Evolutionary conservation across 1,140 invertebrate genomes (phyloP).

Genomic region (Augochlora pura): DNA sequence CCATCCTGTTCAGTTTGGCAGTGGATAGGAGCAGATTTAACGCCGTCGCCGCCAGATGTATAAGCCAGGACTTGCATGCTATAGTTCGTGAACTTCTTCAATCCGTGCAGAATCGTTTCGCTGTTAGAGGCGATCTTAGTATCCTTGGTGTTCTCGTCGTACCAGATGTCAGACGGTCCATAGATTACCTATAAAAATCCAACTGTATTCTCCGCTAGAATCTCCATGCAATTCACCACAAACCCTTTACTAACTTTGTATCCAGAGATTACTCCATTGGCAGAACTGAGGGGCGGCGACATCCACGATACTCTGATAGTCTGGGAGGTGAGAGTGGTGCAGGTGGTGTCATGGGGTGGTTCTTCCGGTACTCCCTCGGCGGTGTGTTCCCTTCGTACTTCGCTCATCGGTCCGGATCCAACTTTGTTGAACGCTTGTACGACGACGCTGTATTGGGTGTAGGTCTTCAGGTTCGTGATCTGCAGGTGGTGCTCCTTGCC

Average conservation of each 20-base stretch:
- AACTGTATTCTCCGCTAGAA: slow-evolving; percentile 8
- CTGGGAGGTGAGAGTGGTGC: slow-evolving; percentile 94
- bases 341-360: slow-evolving; percentile 94
- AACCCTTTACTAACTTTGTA: slow-evolving; percentile 85
- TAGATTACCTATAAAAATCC: slow-evolving; percentile 86
- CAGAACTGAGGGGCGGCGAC: slow-evolving; percentile 92
- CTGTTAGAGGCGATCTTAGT: slow-evolving; percentile 94
- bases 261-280: slow-evolving; percentile 96
- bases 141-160: slow-evolving; percentile 95
- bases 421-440: slow-evolving; percentile 97
- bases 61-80: slow-evolving; percentile 97
- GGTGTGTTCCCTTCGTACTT: slow-evolving; percentile 93
- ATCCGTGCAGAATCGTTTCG: slow-evolving; percentile 94
- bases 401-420: slow-evolving; percentile 93
- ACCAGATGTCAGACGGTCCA: slow-evolving; percentile 94
- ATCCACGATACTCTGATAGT: slow-evolving; percentile 96
- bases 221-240: not conserved
- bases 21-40: slow-evolving; percentile 93
- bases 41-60: slow-evolving; percentile 97
- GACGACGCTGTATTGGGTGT: slow-evolving; percentile 96
- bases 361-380: slow-evolving; percentile 96
- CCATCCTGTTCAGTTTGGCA: slow-evolving; percentile 98
- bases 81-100: slow-evolving; percentile 98
- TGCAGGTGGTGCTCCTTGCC: slow-evolving; percentile 93
- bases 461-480: slow-evolving; percentile 92